Evolutionary conservation across 2,888 invertebrate genomes (phyloP), one percentile per base, ranked within the genome.

Genomic region (Cordilura impudica): DNA sequence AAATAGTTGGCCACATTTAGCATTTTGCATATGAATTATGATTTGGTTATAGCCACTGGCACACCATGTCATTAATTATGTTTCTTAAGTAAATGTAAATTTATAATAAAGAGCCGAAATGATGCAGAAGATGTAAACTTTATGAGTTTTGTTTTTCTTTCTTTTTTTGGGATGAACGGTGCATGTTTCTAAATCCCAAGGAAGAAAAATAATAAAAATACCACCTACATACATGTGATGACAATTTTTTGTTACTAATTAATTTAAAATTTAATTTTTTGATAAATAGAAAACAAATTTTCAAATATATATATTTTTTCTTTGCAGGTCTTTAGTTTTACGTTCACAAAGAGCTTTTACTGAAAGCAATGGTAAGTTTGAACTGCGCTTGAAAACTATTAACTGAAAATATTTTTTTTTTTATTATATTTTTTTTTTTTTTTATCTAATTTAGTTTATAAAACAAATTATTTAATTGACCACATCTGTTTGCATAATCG

Each of bases 261-360:
- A 69, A 58, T 19, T 16, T 16, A n/a, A 26, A 51, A n/a, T 8
- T 19, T 31, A 56, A 47, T 21, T 23, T 53, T 23, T 31, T 61
- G 43, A 45, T 63, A 49, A 53, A 23, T 18, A 47, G 19, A 18
- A 10, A n/a, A 47, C 43, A 47, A 47, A 47, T 18, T 10, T 2
- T 10, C n/a, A n/a, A n/a, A n/a, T n/a, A n/a, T n/a, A n/a, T n/a
- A n/a, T n/a, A n/a, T n/a, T n/a, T 63, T 75, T 56, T 82, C 54
- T 53, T 87, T 86, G 39, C 86, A 89, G 89, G 89, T 89, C 89
- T 83, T 85, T 89, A 78, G 87, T 88, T 82, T 86, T 89, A 88
- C 88, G 88, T 71, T 86, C 88, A 82, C 89, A 87, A 82, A 87
- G 87, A 83, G 86, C 86, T 72, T 89, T 88, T 84, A 85, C 86